Conservation (phyloP, 2,888 invertebrate species). For the Brachynemurus nebulosus region DNA sequence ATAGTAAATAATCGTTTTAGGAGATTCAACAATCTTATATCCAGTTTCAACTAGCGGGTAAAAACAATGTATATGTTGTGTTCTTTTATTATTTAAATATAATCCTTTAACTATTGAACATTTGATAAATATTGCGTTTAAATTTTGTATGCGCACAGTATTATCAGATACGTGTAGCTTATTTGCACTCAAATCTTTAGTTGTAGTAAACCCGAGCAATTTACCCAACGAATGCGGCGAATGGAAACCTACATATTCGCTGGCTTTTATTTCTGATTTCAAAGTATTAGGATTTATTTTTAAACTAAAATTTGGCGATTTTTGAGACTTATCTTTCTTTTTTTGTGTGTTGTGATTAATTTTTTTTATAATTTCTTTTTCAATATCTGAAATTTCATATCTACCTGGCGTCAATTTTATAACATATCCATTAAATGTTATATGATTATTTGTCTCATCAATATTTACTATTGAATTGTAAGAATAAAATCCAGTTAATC, state of each 20-base stretch:
- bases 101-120: not conserved
- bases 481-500: too few species aligned
- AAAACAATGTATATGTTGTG: not conserved
- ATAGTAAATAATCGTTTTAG: conserved; percentile 7
- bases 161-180: not conserved
- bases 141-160: not conserved
- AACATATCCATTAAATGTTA: too few species aligned
- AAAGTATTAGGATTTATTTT: not conserved
- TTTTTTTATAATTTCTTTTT: not conserved
- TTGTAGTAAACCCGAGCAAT: not conserved
- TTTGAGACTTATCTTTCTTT: too few species aligned
- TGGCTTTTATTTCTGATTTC: not conserved
- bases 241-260: not conserved
- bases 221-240: not conserved
- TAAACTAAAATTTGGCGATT: not conserved
- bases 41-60: not conserved
- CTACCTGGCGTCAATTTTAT: too few species aligned
- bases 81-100: not conserved
- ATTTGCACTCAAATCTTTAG: not conserved
- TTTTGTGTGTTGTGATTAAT: too few species aligned
- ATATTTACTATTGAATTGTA: too few species aligned
- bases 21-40: conserved; percentile 7
- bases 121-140: not conserved
- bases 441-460: too few species aligned
- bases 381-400: not conserved